Conservation (phyloP, 2,113 vertebrate genomes). For the Indicator indicator region DNA sequence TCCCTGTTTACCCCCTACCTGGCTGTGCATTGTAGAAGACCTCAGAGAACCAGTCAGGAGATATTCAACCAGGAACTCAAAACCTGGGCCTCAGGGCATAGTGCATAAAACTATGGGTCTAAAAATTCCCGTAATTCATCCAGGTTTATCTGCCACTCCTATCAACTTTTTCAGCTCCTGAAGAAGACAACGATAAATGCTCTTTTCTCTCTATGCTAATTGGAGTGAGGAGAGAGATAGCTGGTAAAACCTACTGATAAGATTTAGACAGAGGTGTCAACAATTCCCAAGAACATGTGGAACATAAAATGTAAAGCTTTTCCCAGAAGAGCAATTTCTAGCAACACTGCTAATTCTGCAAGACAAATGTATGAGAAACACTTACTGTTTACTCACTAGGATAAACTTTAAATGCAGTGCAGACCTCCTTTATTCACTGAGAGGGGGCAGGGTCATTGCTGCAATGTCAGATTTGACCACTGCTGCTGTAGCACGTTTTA, state of each 20-base stretch:
- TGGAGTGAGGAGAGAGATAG: not conserved
- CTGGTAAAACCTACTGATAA: constrained; percentile 45
- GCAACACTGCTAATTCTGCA: constrained; percentile 36
- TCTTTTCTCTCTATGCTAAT: constrained; percentile 43
- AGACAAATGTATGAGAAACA: not conserved
- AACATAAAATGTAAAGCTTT: constrained; percentile 56
- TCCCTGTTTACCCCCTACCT: not conserved
- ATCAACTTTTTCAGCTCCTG: not conserved
- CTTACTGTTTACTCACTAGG: constrained; percentile 4
- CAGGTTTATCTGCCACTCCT: not conserved
- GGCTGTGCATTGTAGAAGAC: not conserved
- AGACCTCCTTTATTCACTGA: not conserved
- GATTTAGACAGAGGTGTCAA: constrained; percentile 28
- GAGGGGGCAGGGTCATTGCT: not conserved
- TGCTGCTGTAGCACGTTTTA: not conserved
- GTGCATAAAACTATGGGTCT: not conserved
- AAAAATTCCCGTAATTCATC: not conserved
- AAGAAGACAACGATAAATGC: constrained; percentile 6
- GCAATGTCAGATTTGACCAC: not conserved
- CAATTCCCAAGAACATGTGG: constrained; percentile 33
- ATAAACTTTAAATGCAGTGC: not conserved
- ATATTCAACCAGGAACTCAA: not conserved
- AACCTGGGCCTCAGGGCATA: not conserved
- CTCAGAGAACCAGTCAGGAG: not conserved
- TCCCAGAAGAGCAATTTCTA: constrained; percentile 52